These are phyloP conservation scores for Chunga burmeisteri DNA, from an alignment of 2,113 vertebrate genomes.

Conservation along the genomic window DNA sequence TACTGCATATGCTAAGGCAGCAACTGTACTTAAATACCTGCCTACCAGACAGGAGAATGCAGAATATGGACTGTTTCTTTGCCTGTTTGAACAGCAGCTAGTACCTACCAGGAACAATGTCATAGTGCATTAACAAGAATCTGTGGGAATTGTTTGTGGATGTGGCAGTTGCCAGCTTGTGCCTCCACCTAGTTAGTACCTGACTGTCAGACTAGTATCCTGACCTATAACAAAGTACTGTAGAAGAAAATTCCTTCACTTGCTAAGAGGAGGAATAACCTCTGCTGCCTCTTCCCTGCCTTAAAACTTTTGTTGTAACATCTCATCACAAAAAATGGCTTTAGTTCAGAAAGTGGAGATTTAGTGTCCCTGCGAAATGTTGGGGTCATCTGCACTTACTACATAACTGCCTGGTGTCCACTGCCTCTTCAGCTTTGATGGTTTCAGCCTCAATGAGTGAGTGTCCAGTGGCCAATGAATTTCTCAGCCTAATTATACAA, in stretches of 20 bases:
- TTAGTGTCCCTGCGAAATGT: not conserved
- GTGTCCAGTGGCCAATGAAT: not conserved
- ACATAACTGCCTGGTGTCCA: not conserved
- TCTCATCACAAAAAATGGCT: not conserved
- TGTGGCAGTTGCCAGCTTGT: not conserved
- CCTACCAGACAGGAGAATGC: not conserved
- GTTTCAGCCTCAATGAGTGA: not conserved
- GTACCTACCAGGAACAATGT: fast-evolving
- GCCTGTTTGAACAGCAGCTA: not conserved
- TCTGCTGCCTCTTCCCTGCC: not conserved
- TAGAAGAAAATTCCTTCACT: not conserved
- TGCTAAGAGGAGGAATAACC: not conserved
- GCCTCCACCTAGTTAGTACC: not conserved
- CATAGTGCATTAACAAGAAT: not conserved
- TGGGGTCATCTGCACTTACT: not conserved
- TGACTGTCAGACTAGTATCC: not conserved
- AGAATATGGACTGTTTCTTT: not conserved
- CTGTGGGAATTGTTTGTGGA: not conserved
- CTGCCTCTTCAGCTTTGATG: not conserved
- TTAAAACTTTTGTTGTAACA: not conserved
- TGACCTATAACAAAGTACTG: not conserved
- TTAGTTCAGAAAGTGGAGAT: not conserved
- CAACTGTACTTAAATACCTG: not conserved
- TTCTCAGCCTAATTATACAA: not conserved
- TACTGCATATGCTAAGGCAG: fast-evolving